Conservation (phyloP, 2,113 vertebrate species). For the Pachycephala philippinensis region DNA sequence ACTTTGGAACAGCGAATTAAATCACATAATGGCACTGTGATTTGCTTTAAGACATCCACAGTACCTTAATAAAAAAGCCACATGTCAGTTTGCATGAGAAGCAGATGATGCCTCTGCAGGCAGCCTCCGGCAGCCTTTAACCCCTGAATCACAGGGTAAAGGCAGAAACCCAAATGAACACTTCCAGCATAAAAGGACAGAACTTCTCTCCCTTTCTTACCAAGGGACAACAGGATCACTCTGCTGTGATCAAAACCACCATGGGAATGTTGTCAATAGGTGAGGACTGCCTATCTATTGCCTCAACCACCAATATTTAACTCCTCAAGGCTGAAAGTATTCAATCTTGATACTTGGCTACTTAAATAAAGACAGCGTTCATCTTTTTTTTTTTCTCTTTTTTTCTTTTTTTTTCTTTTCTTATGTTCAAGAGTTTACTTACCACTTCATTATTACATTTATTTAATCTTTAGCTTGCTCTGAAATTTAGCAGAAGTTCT, state of each 20-base stretch:
- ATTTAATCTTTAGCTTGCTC: not conserved
- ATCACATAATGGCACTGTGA: not conserved
- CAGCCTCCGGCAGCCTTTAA: not conserved
- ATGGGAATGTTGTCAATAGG: accelerated
- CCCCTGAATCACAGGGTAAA: not conserved
- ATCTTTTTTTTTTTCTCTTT: not conserved
- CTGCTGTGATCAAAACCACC: not conserved
- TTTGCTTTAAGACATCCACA: not conserved
- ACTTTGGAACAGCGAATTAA: not conserved
- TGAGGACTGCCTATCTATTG: not conserved
- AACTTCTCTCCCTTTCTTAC: not conserved
- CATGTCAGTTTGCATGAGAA: not conserved
- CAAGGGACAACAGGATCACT: not conserved
- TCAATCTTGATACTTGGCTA: too few relatives aligned
- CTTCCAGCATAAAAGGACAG: not conserved
- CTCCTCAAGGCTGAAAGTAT: too few relatives aligned
- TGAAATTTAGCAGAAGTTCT: not conserved
- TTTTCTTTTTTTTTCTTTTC: not conserved
- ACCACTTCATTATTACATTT: not conserved
- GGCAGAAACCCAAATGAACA: not conserved
- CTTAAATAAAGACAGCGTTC: too few relatives aligned
- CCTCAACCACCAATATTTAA: not conserved
- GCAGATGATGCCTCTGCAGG: not conserved
- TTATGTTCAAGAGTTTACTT: not conserved
- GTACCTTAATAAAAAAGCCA: not conserved